Evolutionary conservation across 2,888 invertebrate species (phyloP).

Genomic region (Drosophila cyrtoloma): DNA sequence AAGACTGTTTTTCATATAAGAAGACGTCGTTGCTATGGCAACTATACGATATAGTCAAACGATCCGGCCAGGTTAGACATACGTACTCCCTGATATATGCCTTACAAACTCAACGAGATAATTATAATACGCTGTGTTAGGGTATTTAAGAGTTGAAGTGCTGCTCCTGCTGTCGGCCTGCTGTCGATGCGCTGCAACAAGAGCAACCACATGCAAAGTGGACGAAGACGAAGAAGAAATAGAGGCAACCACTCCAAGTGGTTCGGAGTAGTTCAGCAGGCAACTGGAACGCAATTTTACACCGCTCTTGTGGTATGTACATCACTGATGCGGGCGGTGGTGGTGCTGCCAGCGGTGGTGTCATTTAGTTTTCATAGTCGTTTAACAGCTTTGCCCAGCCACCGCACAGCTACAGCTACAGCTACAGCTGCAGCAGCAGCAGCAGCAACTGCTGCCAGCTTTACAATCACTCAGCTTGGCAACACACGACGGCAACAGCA

Average conservation of each 20-base stretch:
- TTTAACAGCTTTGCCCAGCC: conserved; percentile 54
- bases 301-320: conserved; percentile 56
- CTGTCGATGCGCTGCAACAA: conserved; percentile 14
- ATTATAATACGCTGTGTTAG: not conserved
- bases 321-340: conserved; percentile 35
- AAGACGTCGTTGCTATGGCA: not conserved
- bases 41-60: not conserved
- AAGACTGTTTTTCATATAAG: not conserved
- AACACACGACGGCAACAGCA: conserved; percentile 32
- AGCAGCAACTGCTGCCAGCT: conserved; percentile 28
- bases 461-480: conserved; percentile 56
- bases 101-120: not conserved
- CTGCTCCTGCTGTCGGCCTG: conserved; percentile 12
- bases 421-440: conserved; percentile 24
- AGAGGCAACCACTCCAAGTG: conserved; percentile 36
- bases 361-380: conserved; percentile 63
- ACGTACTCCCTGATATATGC: not conserved
- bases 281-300: conserved; percentile 64
- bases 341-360: conserved; percentile 39
- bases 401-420: conserved; percentile 9
- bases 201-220: conserved; percentile 31
- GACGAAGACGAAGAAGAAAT: conserved; percentile 6
- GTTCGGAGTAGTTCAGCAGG: conserved; percentile 58
- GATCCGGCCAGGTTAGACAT: not conserved
- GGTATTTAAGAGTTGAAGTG: conserved; percentile 8